Evolutionary conservation across 2,797 vertebrate genomes (phyloP), one percentile per base, ranked within the genome.

Genomic region (Bradypodion pumilum): DNA sequence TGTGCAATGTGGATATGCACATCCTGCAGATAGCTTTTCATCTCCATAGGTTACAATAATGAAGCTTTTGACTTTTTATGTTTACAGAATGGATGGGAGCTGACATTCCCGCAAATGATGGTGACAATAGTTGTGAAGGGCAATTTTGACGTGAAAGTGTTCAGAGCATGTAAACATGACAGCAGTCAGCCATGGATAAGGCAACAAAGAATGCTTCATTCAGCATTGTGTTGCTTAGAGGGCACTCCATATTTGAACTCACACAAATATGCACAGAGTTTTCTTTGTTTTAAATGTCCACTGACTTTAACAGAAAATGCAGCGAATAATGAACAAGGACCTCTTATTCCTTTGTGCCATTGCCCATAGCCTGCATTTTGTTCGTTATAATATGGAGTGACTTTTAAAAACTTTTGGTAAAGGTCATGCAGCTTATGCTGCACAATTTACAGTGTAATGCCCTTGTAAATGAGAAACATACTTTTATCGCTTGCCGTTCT

Each of bases 401-500:
- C 88, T 92, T 92, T 85, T 82, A 62, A 86, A 90, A 92, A 78
- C 56, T 74, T 82, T 91, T 89, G 91, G 68, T 77, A 93, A 93
- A 93, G 88, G 94, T 91, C 84, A 86, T 44, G 42, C 84, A 91
- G 80, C 85, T 92, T 88, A 86, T 89, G 88, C 80, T 88, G 84
- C 52, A 65, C 86, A 90, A 87, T 91, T 85, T 85, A 74, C 70
- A 88, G 88, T 78, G 82, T 37, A 84, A 62, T 80, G 87, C 46
- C 10, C 84, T 73, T 81, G 88, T 89, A 91, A 90, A 91, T 91
- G 87, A 85, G 75, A 85, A 89, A 81, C 8, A 37, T 78, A 32
- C 37, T 93, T 90, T 16, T 91, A 85, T 42, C 81, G 69, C 81
- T 63, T 89, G 74, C 85, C 84, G 56, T 66, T 90, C 82, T 91